Evolutionary conservation across 2,888 invertebrate species (phyloP).

Genomic region (Eurytoma californica): DNA sequence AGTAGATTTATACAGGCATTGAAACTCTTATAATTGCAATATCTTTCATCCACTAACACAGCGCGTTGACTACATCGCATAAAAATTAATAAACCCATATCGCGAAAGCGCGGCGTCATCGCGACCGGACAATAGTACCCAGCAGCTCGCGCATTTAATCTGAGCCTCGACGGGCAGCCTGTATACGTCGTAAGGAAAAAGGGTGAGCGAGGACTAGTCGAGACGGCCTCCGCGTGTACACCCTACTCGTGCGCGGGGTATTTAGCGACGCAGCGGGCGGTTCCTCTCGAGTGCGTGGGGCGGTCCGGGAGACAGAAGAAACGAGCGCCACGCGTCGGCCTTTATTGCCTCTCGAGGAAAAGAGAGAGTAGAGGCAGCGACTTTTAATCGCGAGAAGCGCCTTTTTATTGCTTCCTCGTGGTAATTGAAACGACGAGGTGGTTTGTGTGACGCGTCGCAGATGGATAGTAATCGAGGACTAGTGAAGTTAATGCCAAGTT

Average conservation of each 20-base stretch:
- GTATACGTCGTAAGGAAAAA: neutral
- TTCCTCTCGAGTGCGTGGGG: constrained; percentile 61
- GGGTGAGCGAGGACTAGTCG: neutral
- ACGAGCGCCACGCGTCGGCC: constrained; percentile 68
- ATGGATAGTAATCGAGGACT: too few species aligned
- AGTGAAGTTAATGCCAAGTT: too few species aligned
- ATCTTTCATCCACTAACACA: too few species aligned
- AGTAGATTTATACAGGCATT: too few species aligned
- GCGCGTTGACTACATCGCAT: too few species aligned
- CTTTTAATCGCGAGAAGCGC: constrained; percentile 48
- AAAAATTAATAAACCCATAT: too few species aligned
- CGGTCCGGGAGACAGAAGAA: constrained; percentile 45
- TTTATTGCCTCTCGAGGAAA: constrained; percentile 67
- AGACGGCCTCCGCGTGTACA: constrained; percentile 35
- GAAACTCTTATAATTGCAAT: too few species aligned
- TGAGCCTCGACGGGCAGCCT: constrained; percentile 57
- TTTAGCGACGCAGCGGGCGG: constrained; percentile 69
- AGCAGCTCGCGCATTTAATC: constrained; percentile 66
- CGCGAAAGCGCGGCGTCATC: too few species aligned
- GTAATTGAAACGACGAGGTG: constrained; percentile 38
- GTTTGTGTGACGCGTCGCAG: neutral
- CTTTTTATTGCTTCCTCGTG: constrained; percentile 43
- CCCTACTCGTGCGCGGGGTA: constrained; percentile 58
- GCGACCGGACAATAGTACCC: constrained; percentile 50
- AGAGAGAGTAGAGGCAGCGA: neutral